Percentiles rank a stretch among this genome's conserved stretches.
phyloP scores from a whole-genome alignment of 2,888 invertebrate genomes.

The Melitaea athalia region DNA sequence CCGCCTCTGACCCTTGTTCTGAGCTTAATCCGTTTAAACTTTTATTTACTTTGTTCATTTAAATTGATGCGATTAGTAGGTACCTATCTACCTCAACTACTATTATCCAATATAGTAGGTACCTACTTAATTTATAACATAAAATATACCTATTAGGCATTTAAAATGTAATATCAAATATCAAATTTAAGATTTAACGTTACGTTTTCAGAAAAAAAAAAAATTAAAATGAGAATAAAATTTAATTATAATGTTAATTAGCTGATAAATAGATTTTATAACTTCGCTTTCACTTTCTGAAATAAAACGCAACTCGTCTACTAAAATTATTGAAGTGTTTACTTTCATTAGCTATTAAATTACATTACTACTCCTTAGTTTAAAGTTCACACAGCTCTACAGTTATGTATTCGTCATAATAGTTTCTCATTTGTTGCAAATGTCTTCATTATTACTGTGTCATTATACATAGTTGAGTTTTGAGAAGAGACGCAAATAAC shows the following conservation, averaged over 20 bases:
- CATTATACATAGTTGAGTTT: not conserved
- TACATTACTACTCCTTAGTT: not conserved
- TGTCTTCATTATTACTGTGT: not conserved
- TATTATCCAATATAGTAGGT: too few relatives aligned
- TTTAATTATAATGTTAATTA: not conserved
- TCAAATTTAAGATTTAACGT: too few relatives aligned
- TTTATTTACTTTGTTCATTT: constrained; percentile 69
- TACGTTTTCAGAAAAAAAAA: too few relatives aligned
- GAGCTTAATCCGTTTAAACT: constrained; percentile 79
- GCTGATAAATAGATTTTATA: not conserved
- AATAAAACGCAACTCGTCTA: not conserved
- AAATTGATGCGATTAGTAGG: constrained; percentile 71
- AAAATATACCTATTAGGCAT: too few relatives aligned
- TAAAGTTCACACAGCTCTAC: not conserved
- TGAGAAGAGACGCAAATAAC: not conserved
- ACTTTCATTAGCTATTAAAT: not conserved
- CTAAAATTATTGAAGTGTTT: not conserved
- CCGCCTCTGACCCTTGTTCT: constrained; percentile 60
- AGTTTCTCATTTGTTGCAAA: not conserved
- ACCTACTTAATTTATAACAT: too few relatives aligned
- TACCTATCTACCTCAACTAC: constrained; percentile 33
- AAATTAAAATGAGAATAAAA: not conserved
- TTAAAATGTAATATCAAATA: too few relatives aligned
- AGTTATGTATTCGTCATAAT: not conserved
- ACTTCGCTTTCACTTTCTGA: not conserved